Base-by-base conservation (phyloP, 2,113 vertebrate species). In the Cercocebus atys region DNA sequence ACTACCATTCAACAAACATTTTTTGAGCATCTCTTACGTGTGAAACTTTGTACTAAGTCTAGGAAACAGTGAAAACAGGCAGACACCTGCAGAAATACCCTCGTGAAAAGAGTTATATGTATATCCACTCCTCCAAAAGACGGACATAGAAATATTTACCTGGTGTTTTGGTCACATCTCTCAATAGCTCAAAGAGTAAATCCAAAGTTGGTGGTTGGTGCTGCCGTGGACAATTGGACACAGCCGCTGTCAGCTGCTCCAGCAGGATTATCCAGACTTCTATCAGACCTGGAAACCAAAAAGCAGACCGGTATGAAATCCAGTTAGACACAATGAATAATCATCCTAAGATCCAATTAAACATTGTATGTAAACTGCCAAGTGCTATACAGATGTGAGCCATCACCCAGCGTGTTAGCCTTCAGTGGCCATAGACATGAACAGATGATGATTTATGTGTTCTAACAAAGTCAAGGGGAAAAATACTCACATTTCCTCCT, bases 151-250 rank as follows among this genome's bases (percentile, higher is more conserved):
- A n/a, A 90, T 91, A 96, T 79, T 98, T 98, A 99, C 99, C 99
- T 97, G 99, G 99, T 35, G 98, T 98, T 66, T 98, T 99, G 87
- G 99, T 99, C 97, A 99, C 97, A 0, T 99, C 99, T 97, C 99
- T 99, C 96, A 99, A 98, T 83, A 99, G 98, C 88, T 99, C 98
- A 96, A 99, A 99, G 35, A 99, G 99, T 96, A 99, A 98, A 93
- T 99, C 99, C 97, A 99, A 98, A 64, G 99, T 99, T 0, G 99
- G 99, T 1, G 99, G 99, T 61, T 99, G 99, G 96, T 99, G 99
- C 92, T 99, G 99, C 4, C 99, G 99, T 8, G 99, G 99, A 95
- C 99, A 99, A 97, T 99, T 99, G 1, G 99, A 99, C 96, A 99
- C 99, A 0, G 99, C 99, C 0, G 99, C 99, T 0, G 99, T 99